These are phyloP conservation scores for Mnemiopsis leidyi DNA, from an alignment of 37 sponge, comb jelly and placozoan species.

Conservation along the genomic window DNA sequence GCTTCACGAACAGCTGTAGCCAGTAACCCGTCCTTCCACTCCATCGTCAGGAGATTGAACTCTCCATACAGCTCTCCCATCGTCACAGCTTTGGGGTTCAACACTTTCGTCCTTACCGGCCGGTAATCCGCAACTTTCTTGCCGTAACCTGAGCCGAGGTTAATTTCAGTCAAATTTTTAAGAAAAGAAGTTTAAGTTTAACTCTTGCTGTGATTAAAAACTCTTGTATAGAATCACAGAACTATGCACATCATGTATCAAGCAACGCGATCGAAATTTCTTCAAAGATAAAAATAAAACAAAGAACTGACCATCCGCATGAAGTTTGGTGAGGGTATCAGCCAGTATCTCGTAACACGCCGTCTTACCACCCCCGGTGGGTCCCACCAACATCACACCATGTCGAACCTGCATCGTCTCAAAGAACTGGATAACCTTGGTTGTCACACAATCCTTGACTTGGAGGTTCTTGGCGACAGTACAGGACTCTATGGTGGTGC, in stretches of 20 bases:
- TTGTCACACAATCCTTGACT: conserved; percentile 66
- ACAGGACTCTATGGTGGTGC: conserved; percentile 78
- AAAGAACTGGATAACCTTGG: conserved; percentile 81
- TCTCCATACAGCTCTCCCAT: conserved; percentile 99
- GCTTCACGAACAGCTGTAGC: conserved; percentile 90
- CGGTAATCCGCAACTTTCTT: conserved; percentile 74
- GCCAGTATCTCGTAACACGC: conserved; percentile 85
- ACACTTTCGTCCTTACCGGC: conserved; percentile 85
- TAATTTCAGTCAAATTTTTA: too few relatives aligned
- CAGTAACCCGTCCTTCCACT: conserved; percentile 98
- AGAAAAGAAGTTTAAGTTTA: too few relatives aligned
- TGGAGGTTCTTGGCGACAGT: conserved; percentile 71
- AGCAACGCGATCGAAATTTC: too few relatives aligned
- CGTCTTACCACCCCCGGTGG: conserved; percentile 98
- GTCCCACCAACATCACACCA: conserved; percentile 98
- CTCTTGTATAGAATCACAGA: too few relatives aligned
- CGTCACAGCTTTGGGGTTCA: conserved; percentile 94
- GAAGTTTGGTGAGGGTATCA: conserved; percentile 80
- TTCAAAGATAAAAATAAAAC: too few relatives aligned
- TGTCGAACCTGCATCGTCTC: conserved; percentile 97
- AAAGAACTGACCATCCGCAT: conserved; percentile 73
- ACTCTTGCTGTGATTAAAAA: too few relatives aligned
- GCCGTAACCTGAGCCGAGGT: conserved; percentile 47
- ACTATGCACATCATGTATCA: too few relatives aligned
- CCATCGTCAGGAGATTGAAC: conserved; percentile 89